These are phyloP conservation scores for Rhaphigaster nebulosa DNA, from an alignment of 2,888 invertebrate species.

Conservation along the genomic window DNA sequence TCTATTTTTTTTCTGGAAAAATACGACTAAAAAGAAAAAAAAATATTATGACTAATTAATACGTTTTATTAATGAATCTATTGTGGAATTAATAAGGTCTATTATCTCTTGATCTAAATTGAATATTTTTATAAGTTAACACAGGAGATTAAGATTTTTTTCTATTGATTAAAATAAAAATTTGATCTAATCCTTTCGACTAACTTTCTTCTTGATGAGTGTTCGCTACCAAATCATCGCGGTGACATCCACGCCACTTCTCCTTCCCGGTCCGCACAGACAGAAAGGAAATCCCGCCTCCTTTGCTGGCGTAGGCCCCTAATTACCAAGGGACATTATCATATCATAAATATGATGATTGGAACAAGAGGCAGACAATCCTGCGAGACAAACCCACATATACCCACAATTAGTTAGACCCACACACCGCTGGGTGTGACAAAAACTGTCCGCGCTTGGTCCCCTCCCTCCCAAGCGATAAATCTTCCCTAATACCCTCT, in stretches of 20 bases:
- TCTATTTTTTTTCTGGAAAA: too few relatives aligned
- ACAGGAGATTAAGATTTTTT: too few relatives aligned
- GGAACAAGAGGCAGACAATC: background rate
- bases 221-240: background rate
- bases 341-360: slow-evolving; percentile 50
- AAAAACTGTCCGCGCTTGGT: background rate
- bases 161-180: too few relatives aligned
- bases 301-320: slow-evolving; percentile 26
- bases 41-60: too few relatives aligned
- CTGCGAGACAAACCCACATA: slow-evolving; percentile 26
- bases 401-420: background rate
- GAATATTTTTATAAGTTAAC: too few relatives aligned
- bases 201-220: background rate
- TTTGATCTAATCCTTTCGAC: too few relatives aligned
- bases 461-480: background rate
- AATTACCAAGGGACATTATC: slow-evolving; percentile 16
- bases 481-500: slow-evolving; percentile 13
- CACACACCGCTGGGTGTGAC: slow-evolving; percentile 36
- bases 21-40: too few relatives aligned
- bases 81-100: too few relatives aligned
- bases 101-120: too few relatives aligned
- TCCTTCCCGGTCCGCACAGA: background rate
- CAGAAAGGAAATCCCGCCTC: background rate
- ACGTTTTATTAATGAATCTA: too few relatives aligned
- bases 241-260: background rate